These are phyloP conservation scores for Zaprionus taronus DNA, from an alignment of 1,140 invertebrate genomes.

Conservation along the genomic window DNA sequence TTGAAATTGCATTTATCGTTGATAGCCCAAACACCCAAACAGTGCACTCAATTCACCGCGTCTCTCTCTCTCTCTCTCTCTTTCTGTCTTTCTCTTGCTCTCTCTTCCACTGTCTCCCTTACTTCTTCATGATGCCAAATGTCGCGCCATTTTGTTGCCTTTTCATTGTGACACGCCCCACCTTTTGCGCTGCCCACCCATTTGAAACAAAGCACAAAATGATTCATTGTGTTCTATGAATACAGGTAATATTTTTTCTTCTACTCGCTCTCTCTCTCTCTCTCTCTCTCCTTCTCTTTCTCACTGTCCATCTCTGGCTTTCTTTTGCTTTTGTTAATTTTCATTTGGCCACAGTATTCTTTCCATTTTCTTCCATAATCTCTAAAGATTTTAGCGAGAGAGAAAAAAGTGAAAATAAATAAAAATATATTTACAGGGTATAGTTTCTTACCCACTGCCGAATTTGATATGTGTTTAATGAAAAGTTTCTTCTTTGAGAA, in stretches of 20 bases:
- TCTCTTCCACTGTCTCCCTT: background rate
- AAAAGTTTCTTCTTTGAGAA: no score
- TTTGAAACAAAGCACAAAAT: constrained; percentile 50
- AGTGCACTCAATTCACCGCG: constrained; percentile 12
- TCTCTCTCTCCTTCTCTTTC: background rate
- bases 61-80: background rate
- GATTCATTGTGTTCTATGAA: constrained; percentile 58
- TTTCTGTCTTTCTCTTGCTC: background rate
- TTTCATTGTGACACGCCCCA: constrained; percentile 1
- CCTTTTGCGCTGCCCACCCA: constrained; percentile 2
- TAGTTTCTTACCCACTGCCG: background rate
- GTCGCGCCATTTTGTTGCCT: constrained; percentile 24
- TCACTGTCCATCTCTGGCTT: background rate
- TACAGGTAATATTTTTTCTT: constrained; percentile 56
- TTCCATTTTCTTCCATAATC: background rate
- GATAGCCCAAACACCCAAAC: constrained; percentile 35
- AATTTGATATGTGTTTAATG: no score
- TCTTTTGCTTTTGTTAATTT: background rate
- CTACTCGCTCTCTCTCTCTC: constrained; percentile 1
- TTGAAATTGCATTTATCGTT: constrained; percentile 59
- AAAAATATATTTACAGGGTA: background rate
- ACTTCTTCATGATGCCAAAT: background rate
- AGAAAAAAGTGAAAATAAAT: background rate
- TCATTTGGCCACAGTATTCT: background rate
- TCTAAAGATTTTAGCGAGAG: background rate